Evolutionary conservation across 2,113 vertebrate genomes (phyloP).

Genomic region (Prinia subflava): DNA sequence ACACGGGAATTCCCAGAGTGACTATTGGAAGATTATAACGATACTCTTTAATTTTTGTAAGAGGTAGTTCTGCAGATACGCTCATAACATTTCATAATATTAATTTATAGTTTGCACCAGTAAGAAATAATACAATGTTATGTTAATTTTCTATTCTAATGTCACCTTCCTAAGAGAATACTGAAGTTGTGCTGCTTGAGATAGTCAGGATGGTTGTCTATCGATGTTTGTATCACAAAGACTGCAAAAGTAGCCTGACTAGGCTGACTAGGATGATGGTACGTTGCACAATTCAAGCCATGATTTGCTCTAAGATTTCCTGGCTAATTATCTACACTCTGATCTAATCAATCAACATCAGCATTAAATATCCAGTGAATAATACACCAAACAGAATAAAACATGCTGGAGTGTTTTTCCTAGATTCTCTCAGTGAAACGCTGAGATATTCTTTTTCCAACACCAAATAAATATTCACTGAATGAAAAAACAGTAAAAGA

Average conservation of each 20-base stretch:
- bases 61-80: slow-evolving; percentile 44
- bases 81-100: slow-evolving; percentile 72
- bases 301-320: background rate
- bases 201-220: slow-evolving; percentile 9
- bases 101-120: slow-evolving; percentile 59
- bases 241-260: slow-evolving; percentile 23
- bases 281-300: background rate
- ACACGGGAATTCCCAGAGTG: slow-evolving; percentile 61
- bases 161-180: slow-evolving; percentile 20
- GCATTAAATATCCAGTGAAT: background rate
- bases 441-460: background rate
- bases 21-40: slow-evolving; percentile 59
- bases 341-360: slow-evolving; percentile 23
- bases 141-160: slow-evolving; percentile 55
- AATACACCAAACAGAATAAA: background rate
- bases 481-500: background rate
- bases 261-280: background rate
- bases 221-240: slow-evolving; percentile 8
- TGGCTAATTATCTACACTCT: slow-evolving; percentile 21
- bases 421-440: background rate
- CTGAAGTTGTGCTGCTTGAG: slow-evolving; percentile 5
- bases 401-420: background rate
- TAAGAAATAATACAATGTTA: slow-evolving; percentile 57
- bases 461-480: background rate
- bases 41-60: slow-evolving; percentile 68